Conservation (phyloP, 2,888 invertebrate species). For the Lochmaea crataegi region DNA sequence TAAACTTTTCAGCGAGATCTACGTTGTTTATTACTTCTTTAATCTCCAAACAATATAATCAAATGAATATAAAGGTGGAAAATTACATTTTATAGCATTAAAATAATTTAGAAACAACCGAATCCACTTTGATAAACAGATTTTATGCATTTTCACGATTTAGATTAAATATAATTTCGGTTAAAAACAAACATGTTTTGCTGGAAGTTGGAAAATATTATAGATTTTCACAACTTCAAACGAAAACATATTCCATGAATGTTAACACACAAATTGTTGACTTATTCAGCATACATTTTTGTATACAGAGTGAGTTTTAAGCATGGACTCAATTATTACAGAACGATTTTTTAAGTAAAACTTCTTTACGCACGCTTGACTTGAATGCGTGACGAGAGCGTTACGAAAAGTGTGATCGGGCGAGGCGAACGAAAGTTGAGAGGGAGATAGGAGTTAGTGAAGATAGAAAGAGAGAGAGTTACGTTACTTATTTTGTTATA, state of each 20-base stretch:
- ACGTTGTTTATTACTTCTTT: not conserved
- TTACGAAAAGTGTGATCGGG: no score
- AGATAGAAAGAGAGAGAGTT: no score
- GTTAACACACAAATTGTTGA: not conserved
- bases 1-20: not conserved
- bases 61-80: not conserved
- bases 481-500: slow-evolving; percentile 80
- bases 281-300: not conserved
- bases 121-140: slow-evolving; percentile 1
- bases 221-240: not conserved
- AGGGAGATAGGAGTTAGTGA: no score
- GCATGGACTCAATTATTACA: no score
- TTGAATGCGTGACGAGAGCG: no score
- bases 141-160: not conserved
- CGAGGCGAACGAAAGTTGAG: no score
- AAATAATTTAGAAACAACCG: not conserved
- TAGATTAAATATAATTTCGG: not conserved
- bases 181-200: slow-evolving; percentile 3
- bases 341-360: no score
- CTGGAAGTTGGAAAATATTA: not conserved
- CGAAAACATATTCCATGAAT: not conserved
- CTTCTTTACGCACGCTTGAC: no score
- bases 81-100: not conserved
- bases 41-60: not conserved
- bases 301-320: no score